A percentile compares a stretch with the other conserved stretches of the same genome.
Conservation (phyloP, 2,797 vertebrate genomes). For the Galago senegalensis region DNA sequence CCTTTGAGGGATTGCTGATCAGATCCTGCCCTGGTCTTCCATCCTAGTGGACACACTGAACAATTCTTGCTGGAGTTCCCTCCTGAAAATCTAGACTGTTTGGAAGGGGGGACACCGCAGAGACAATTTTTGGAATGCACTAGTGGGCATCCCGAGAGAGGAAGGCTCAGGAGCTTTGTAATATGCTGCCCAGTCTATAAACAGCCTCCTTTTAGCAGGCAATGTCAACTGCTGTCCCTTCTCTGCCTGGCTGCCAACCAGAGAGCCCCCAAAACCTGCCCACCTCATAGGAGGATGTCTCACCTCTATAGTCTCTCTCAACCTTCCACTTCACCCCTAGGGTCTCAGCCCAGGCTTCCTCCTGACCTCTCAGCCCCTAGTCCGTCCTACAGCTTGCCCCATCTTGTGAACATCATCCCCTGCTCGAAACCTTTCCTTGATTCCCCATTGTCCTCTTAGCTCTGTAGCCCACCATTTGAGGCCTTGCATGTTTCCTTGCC, state of each 20-base stretch:
- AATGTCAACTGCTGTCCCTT: neutral
- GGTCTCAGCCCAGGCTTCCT: neutral
- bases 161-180: neutral
- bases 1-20: neutral
- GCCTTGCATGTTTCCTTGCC: neutral
- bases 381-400: neutral
- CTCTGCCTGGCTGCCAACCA: neutral
- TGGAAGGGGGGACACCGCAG: neutral
- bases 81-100: neutral
- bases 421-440: neutral
- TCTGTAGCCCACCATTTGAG: neutral
- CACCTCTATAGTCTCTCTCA: neutral
- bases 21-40: no score
- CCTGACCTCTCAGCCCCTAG: no score
- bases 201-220: conserved; percentile 40
- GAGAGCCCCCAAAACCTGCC: neutral
- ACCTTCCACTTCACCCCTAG: neutral
- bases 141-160: neutral
- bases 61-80: neutral
- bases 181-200: conserved; percentile 59
- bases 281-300: neutral
- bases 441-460: neutral
- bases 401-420: neutral
- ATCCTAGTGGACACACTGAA: no score
- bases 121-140: neutral